Base-by-base conservation (phyloP, 2,888 invertebrate species). In the Stratiomys singularior region DNA sequence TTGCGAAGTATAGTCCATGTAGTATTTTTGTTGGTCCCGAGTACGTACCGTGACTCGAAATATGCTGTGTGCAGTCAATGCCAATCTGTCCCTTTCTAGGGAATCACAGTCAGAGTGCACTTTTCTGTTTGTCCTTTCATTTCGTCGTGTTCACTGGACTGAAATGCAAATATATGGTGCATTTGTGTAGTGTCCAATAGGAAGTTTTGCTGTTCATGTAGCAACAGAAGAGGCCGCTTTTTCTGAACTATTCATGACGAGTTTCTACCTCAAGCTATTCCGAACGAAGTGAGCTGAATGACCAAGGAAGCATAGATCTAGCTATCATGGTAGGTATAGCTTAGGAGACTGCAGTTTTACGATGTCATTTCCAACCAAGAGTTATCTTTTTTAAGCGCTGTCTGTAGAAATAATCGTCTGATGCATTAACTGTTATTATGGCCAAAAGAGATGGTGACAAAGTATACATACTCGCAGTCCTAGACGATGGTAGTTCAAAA, bases 391-490 rank as follows among this genome's bases (percentile, higher is more conserved):
- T 37, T 72, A 52, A 52, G 28, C 11, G 27, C 56, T 52, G 18
- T 30, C 56, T 46, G 47, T 27, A 9, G 37, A 67, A 74, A 63
- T 63, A 76, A 63, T 44, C 60, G 63, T 28, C 60, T 76, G 76
- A 76, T 76, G 76, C 76, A 76, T 76, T 63, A 64, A 64, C 76
- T 64, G 47, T 37, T 47, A 76, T 64, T 64, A 76, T 64, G 47
- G 56, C 56, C 71, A 72, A 37, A 66, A 30, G 66, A 21, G 7
- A 66, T 37, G 37, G 5, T 37, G 37, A 37, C 37, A 9, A 37
- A 5, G 37, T 3, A 37, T 3, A 9, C 9, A 37, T 37, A 37
- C 5, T 37, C 37, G 37, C 37, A 9, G 3, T 37, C 9, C 5
- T 3, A 37, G 37, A 37, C 37, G 9, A 37, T 9, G 37, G 3